Conservation (phyloP, 2,888 invertebrate species). For the Apamea anceps region DNA sequence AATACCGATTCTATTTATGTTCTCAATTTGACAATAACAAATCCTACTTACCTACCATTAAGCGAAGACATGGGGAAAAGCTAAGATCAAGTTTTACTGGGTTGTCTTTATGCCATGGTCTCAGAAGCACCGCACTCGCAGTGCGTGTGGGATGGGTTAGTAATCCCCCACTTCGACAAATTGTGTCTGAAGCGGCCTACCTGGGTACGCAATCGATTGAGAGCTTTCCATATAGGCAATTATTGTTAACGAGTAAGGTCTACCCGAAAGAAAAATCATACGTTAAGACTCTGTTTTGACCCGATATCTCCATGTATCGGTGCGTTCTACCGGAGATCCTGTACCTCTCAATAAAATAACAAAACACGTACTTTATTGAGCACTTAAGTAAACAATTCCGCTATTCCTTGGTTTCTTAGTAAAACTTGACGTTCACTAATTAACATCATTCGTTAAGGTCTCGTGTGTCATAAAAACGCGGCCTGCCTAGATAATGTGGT, state of each 20-base stretch:
- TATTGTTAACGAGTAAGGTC: neutral
- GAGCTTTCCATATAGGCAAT: neutral
- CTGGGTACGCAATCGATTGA: neutral
- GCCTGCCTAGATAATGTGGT: slow-evolving; percentile 29
- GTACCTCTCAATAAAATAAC: slow-evolving; percentile 1
- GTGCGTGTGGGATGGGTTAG: neutral
- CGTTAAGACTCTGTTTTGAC: neutral
- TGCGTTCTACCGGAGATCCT: neutral
- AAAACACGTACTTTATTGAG: slow-evolving; percentile 9
- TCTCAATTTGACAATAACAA: neutral
- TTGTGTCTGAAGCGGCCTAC: neutral
- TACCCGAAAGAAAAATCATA: neutral
- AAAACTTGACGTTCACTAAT: slow-evolving; percentile 26
- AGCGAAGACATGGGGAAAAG: neutral
- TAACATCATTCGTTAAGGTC: slow-evolving; percentile 39
- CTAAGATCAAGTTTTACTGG: neutral
- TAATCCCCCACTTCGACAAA: neutral
- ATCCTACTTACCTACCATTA: neutral
- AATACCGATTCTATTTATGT: neutral
- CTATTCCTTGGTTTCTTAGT: slow-evolving; percentile 12
- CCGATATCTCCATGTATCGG: neutral
- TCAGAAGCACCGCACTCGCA: neutral
- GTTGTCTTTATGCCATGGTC: neutral
- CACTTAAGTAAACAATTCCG: slow-evolving; percentile 11
- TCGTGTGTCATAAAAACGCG: slow-evolving; percentile 36